Evolutionary conservation across 2,113 vertebrate species (phyloP).

Genomic region (Vombatus ursinus): DNA sequence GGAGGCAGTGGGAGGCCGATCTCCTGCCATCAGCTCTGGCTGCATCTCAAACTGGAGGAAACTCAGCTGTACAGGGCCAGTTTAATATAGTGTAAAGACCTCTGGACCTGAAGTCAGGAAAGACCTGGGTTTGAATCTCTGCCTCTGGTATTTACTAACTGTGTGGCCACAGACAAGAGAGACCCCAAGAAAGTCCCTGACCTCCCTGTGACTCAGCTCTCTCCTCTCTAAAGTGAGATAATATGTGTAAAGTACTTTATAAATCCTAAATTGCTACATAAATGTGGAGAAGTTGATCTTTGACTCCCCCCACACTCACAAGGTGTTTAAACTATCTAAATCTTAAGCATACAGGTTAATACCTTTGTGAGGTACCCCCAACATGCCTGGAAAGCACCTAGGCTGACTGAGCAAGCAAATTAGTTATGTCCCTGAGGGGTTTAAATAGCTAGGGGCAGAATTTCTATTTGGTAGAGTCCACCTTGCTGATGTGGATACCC

Average conservation of each 20-base stretch:
- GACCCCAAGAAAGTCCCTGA: too few relatives aligned
- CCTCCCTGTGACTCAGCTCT: not conserved
- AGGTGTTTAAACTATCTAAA: too few relatives aligned
- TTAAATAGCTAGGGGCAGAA: not conserved
- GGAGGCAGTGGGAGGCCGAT: not conserved
- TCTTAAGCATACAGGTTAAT: not conserved
- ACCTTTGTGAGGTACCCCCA: not conserved
- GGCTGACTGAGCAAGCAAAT: not conserved
- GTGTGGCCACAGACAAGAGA: not conserved
- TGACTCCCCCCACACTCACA: not conserved
- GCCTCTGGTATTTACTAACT: not conserved
- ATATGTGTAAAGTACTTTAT: not conserved
- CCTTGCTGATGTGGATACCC: not conserved
- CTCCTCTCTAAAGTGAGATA: not conserved
- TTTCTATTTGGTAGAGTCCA: not conserved
- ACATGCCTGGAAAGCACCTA: not conserved
- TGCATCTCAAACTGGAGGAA: not conserved
- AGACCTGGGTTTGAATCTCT: not conserved
- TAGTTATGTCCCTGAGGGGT: not conserved
- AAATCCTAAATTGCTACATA: not conserved
- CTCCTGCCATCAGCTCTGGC: not conserved
- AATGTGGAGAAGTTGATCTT: not conserved
- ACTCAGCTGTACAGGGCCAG: not conserved
- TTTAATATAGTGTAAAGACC: not conserved
- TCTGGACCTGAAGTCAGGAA: not conserved